Base-by-base conservation (phyloP, 2,113 vertebrate genomes). In the Dicentrarchus labrax region DNA sequence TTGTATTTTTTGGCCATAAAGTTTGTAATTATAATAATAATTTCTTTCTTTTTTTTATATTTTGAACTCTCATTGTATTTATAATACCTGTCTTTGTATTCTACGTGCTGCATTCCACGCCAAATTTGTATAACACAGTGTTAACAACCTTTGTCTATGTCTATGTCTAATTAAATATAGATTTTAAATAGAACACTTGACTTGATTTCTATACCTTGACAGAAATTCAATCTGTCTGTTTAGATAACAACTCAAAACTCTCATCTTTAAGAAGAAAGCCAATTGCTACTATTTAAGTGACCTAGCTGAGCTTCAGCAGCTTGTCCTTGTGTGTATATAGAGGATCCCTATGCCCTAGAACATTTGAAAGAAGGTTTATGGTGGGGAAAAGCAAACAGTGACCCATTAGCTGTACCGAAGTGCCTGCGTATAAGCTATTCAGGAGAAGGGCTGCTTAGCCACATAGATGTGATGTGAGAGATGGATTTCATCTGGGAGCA, bases 311-410 rank as follows among this genome's bases (percentile, higher is more conserved):
- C 47, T 10, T 13, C 57, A 61, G 65, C 30, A 36, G 17, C 41
- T 72, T 73, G 38, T 83, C 36, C 76, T 67, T 72, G 36, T 79
- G 48, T 74, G 62, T 12, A 19, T 70, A 16, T 54, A 11, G 38
- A 72, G 48, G n/a, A 11, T 30, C 62, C 54, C 47, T 7, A 6
- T 69, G 73, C 65, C 36, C 48, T n/a, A 67, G 45, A n/a, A 87
- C 11, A 83, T 68, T 54, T 9, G 68, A 80, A 78, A 80, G 19
- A 75, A 72, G 68, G 30, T 91, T 94, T 87, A 92, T 87, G 70
- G 72, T 38, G 4, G 38, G 72, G 75, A 80, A 92, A 89, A 87
- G 71, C 85, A 92, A 93, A 94, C 88, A 91, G 65, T 47, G 74
- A 66, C 39, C 87, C 84, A 92, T 91, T 92, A 91, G 68, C 73